Evolutionary conservation across 2,888 invertebrate species (phyloP), one percentile per base, ranked within the genome.

Genomic region (Campaea margaritaria): DNA sequence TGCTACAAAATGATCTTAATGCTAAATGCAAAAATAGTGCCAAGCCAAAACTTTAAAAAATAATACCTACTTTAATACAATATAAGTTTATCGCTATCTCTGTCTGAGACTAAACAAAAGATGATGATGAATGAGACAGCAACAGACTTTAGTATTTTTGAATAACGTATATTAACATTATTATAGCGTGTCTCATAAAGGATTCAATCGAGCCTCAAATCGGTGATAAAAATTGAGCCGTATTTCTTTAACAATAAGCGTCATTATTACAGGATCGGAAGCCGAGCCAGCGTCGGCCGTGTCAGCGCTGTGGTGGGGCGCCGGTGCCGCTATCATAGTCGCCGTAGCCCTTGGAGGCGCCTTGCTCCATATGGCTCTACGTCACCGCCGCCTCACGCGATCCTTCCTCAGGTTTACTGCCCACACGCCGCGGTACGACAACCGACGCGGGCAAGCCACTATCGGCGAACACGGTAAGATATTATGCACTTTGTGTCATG

Each of bases 401-500:
- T 96, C 95, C 74, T 97, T 97, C 88, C 94, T 96, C 53, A 94
- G 96, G 52, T 97, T 97, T 86, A 80, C 82, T 0, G 78, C 84
- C 72, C 84, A 82, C 78, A 87, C 88, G 73, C 87, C 89, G 78
- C 80, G 89, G 1, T 98, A 98, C 85, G 97, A 97, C 89, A 96
- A 96, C 52, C 93, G 97, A 68, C 95, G 97, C 49, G 97, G 97
- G 47, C 96, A 97, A 72, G 97, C 98, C 42, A 97, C 97, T 52
- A 96, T 98, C 69, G 95, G 95, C 70, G 95, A 95, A 63, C 93
- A 96, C 64, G 96, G 96, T 94, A 86, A 93, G 78, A 4, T 39
- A 11, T 46, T 60, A 14, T 64, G 31, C 31, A 46, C 28, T 34
- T n/a, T 45, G 27, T 27, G 34, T 34, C 34, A 34, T 34, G 10